phyloP scores from a whole-genome alignment of 2,888 invertebrate genomes.

The Siphonodentalium dalli region DNA sequence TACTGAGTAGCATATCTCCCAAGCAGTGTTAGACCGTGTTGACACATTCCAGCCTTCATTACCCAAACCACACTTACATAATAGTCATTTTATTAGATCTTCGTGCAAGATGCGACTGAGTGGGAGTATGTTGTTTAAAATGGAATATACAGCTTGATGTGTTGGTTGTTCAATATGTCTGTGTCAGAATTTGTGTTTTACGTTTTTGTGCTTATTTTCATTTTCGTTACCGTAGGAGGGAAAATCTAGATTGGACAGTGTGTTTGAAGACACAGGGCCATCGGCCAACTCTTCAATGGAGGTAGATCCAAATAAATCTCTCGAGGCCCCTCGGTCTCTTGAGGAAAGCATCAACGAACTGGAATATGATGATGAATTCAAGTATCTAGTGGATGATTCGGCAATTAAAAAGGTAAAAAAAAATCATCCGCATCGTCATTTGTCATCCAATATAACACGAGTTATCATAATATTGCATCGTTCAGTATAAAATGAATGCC shows the following conservation, averaged over 20 bases:
- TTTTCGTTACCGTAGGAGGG: slow-evolving; percentile 24
- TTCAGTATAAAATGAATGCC: too few relatives aligned
- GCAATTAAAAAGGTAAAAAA: slow-evolving; percentile 49
- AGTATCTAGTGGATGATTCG: slow-evolving; percentile 40
- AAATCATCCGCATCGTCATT: slow-evolving; percentile 1
- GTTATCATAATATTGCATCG: background rate
- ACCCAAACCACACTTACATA: too few relatives aligned
- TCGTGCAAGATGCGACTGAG: too few relatives aligned
- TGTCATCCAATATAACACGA: background rate
- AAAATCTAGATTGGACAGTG: slow-evolving; percentile 34
- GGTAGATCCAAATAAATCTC: too few relatives aligned
- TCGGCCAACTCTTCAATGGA: too few relatives aligned
- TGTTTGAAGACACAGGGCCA: slow-evolving; percentile 36
- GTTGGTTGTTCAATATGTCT: too few relatives aligned
- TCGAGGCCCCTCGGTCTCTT: slow-evolving; percentile 41
- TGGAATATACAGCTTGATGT: too few relatives aligned
- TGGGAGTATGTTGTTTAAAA: too few relatives aligned
- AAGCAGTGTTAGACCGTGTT: too few relatives aligned
- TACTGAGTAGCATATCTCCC: too few relatives aligned
- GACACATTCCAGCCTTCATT: too few relatives aligned
- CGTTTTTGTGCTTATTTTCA: slow-evolving; percentile 8
- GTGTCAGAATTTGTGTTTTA: slow-evolving; percentile 4
- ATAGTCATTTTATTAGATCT: too few relatives aligned
- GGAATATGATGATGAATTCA: slow-evolving; percentile 50
- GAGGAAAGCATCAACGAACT: slow-evolving; percentile 49